Conservation (phyloP, 2,888 invertebrate species). For the Nomada fucata region DNA sequence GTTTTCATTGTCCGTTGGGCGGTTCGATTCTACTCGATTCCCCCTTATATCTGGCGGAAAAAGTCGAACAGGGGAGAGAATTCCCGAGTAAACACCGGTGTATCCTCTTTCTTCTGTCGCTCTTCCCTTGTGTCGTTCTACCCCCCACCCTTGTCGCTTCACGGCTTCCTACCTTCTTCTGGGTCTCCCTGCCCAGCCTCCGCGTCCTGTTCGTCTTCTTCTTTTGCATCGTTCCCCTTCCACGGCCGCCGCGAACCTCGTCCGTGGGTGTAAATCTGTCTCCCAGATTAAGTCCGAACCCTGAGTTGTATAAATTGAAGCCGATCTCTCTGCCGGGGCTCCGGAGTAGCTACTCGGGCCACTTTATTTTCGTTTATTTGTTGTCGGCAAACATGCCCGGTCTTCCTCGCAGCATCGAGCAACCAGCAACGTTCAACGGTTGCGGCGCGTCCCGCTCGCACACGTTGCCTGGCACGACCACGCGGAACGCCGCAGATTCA, state of each 20-base stretch:
- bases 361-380: slow-evolving; percentile 81
- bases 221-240: slow-evolving; percentile 39
- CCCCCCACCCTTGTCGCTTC: slow-evolving; percentile 6
- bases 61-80: slow-evolving; percentile 56
- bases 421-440: slow-evolving; percentile 47
- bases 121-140: slow-evolving; percentile 35
- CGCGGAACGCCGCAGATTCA: slow-evolving; percentile 14
- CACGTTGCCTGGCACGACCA: slow-evolving; percentile 62
- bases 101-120: slow-evolving; percentile 57
- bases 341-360: slow-evolving; percentile 72
- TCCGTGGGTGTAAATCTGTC: slow-evolving; percentile 80
- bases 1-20: slow-evolving; percentile 66
- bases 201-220: slow-evolving; percentile 41
- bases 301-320: slow-evolving; percentile 81
- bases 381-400: slow-evolving; percentile 78
- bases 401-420: slow-evolving; percentile 69
- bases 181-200: slow-evolving; percentile 2
- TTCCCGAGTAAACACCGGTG: slow-evolving; percentile 66
- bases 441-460: slow-evolving; percentile 64
- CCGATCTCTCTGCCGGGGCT: slow-evolving; percentile 73
- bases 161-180: slow-evolving; percentile 17
- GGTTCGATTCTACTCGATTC: slow-evolving; percentile 65
- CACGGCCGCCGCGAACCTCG: slow-evolving; percentile 53
- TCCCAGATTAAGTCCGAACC: slow-evolving; percentile 79
- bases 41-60: slow-evolving; percentile 37